Percentiles rank a stretch among this genome's conserved stretches.
Evolutionary conservation across 2,113 vertebrate species (phyloP).

Genomic region (Trichechus manatus): DNA sequence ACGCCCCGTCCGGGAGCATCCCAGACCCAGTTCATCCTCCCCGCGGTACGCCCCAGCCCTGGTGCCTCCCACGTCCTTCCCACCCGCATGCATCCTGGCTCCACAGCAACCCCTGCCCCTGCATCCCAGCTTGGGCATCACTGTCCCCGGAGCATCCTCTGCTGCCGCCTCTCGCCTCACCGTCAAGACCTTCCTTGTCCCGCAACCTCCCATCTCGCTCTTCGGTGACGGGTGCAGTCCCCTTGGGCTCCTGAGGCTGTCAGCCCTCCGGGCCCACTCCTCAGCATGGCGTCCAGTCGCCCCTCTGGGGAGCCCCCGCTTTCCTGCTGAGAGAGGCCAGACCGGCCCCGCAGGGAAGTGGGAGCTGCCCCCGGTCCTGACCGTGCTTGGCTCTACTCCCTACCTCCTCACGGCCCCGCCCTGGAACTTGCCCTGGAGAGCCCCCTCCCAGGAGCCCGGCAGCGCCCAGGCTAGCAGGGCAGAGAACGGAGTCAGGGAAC

Average conservation of each 20-base stretch:
- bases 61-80: neutral
- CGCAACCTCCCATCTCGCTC: conserved; percentile 60
- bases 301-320: conserved; percentile 21
- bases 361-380: conserved; percentile 83
- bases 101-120: conserved; percentile 3
- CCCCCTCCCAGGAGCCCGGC: neutral
- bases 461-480: conserved; percentile 26
- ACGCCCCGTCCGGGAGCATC: conserved; percentile 69
- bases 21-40: conserved; percentile 56
- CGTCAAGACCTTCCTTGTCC: conserved; percentile 64
- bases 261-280: conserved; percentile 40
- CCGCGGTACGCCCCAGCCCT: conserved; percentile 54
- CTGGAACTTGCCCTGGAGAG: conserved; percentile 75
- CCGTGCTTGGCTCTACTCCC: conserved; percentile 60
- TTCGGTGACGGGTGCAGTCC: conserved; percentile 73
- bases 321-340: conserved; percentile 71
- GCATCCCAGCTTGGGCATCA: conserved; percentile 26
- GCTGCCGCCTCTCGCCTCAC: conserved; percentile 48
- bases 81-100: neutral
- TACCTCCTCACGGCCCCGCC: conserved; percentile 76
- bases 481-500: conserved; percentile 1
- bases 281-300: conserved; percentile 5
- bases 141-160: conserved; percentile 54
- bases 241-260: conserved; percentile 40
- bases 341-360: conserved; percentile 30